Evolutionary conservation across 2,888 invertebrate genomes (phyloP).

Genomic region (Homarus gammarus): DNA sequence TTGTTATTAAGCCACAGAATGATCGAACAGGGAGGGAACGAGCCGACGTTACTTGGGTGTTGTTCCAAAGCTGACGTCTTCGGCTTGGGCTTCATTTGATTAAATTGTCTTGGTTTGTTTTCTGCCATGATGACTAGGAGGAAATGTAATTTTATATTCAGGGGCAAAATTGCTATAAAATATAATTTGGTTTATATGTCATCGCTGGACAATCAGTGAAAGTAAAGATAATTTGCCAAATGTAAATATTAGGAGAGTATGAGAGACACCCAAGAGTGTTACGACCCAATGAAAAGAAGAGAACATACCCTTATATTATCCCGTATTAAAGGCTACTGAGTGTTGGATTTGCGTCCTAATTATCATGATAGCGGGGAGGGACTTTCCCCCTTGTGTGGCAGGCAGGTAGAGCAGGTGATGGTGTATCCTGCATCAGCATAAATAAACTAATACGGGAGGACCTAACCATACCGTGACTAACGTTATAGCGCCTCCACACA

Average conservation of each 20-base stretch:
- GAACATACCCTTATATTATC: not conserved
- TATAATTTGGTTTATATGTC: too few relatives aligned
- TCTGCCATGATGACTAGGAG: too few relatives aligned
- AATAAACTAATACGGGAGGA: not conserved
- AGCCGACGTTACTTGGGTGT: slow-evolving; percentile 11
- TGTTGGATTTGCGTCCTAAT: not conserved
- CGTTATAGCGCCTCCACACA: too few relatives aligned
- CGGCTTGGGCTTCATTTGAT: slow-evolving; percentile 28
- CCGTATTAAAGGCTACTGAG: not conserved
- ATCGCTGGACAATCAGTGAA: too few relatives aligned
- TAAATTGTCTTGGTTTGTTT: too few relatives aligned
- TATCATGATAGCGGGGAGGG: not conserved
- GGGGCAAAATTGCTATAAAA: too few relatives aligned
- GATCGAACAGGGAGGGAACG: slow-evolving; percentile 21
- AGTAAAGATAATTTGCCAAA: too few relatives aligned
- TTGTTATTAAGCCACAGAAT: slow-evolving; percentile 31
- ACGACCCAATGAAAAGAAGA: not conserved
- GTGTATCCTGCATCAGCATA: not conserved
- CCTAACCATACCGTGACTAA: too few relatives aligned
- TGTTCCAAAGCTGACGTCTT: not conserved
- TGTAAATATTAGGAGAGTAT: too few relatives aligned
- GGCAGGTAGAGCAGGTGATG: not conserved
- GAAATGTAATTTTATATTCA: too few relatives aligned
- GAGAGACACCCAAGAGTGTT: too few relatives aligned
- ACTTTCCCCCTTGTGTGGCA: not conserved